phyloP scores from a whole-genome alignment of 2,888 invertebrate species.

The Carpatolechia fugitivella region DNA sequence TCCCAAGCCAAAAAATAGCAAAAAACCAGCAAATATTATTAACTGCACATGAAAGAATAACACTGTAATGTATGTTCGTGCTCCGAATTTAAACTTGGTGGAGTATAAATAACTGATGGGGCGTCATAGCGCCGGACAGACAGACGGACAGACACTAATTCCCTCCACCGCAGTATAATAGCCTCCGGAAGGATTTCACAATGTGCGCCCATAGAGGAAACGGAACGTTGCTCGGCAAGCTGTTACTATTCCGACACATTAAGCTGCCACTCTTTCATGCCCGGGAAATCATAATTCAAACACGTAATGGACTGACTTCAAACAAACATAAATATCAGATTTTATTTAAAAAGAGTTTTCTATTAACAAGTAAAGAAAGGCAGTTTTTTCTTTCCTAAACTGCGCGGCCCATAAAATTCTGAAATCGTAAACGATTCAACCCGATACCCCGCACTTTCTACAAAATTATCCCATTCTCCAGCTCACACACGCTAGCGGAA shows the following conservation, averaged over 20 bases:
- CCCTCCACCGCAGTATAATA: constrained; percentile 37
- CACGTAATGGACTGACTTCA: constrained; percentile 5
- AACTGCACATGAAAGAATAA: constrained; percentile 8
- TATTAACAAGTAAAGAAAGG: not conserved
- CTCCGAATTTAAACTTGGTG: constrained; percentile 6
- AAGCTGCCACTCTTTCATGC: not conserved
- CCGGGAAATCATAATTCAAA: constrained; percentile 25
- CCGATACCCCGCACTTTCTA: constrained; percentile 13
- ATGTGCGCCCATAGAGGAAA: constrained; percentile 33
- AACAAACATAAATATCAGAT: not conserved
- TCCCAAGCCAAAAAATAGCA: too few relatives aligned
- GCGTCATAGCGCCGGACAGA: constrained; percentile 19
- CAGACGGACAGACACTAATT: constrained; percentile 28
- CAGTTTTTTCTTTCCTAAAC: not conserved
- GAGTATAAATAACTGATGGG: constrained; percentile 24
- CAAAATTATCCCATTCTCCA: constrained; percentile 28
- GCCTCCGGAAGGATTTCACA: constrained; percentile 46
- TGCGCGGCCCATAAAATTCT: not conserved
- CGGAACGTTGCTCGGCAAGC: constrained; percentile 28
- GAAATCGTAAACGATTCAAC: constrained; percentile 9
- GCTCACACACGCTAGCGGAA: constrained; percentile 34
- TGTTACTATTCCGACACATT: constrained; percentile 1
- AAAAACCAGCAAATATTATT: not conserved
- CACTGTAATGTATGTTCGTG: constrained; percentile 9
- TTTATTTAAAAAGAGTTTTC: not conserved